Conservation (phyloP, 92 coral and sea anemone genomes). For the Siderastrea siderea region DNA sequence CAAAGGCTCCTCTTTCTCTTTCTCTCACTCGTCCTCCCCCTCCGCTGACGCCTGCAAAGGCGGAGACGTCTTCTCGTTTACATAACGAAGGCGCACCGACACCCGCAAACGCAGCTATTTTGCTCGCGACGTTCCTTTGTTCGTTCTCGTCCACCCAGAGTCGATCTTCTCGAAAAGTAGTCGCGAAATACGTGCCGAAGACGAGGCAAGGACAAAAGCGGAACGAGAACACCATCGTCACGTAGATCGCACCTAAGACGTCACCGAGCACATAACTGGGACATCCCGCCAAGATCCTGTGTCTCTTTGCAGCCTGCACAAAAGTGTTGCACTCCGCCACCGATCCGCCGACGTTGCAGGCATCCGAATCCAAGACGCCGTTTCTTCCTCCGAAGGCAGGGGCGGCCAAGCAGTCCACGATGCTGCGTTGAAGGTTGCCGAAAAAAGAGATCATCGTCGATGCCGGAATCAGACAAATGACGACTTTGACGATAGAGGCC, state of each 20-base stretch:
- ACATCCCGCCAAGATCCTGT: conserved; percentile 1
- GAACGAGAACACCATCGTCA: background rate
- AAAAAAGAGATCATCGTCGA: background rate
- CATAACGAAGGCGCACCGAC: background rate
- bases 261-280: conserved; percentile 1
- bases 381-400: no score
- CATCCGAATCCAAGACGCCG: background rate
- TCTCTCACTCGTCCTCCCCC: no score
- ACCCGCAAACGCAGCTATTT: background rate
- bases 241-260: conserved; percentile 10
- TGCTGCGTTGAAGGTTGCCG: conserved; percentile 1
- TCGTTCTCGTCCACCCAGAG: background rate
- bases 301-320: background rate
- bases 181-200: conserved; percentile 1
- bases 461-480: background rate
- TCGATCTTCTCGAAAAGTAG: background rate
- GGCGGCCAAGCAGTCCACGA: conserved; percentile 3
- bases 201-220: conserved; percentile 1
- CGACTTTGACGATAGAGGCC: background rate
- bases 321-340: background rate
- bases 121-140: background rate
- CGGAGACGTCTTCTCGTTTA: no score
- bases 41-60: no score
- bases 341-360: background rate
- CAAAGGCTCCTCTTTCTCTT: no score